Evolutionary conservation across 2,113 vertebrate species (phyloP), one percentile per base, ranked within the genome.

Genomic region (Herpetotheres cachinnans): DNA sequence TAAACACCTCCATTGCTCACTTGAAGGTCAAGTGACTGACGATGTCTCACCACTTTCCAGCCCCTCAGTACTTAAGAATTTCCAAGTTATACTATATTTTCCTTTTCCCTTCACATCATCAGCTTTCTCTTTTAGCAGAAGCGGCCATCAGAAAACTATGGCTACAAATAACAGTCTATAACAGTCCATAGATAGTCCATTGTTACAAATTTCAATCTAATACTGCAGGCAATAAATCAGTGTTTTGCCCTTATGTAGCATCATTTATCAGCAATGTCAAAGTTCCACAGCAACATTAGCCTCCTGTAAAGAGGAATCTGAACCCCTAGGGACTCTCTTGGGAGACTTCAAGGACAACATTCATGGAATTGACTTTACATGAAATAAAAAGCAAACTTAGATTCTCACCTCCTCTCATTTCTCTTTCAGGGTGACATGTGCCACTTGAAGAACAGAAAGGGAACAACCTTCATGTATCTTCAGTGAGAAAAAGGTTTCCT

Each of bases 1-100:
- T 95, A 91, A 95, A 93, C 80, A 93, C 89, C 30, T 93, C 82
- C 59, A 82, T 87, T 86, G 77, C 91, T 93, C 76, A 78, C 63
- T 95, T 95, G 94, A 97, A 97, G 93, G 96, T 94, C 90, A 94
- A 95, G 54, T 82, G 63, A 93, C 77, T 95, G 59, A 77, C 14
- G 2, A 71, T 15, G 40, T 81, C 81, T 96, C 86, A 95, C 63
- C 49, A 62, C 25, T 77, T 97, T 83, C 46, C 50, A 96, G 50
- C 26, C 55, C 25, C 59, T 63, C 47, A 54, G 22, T 91, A 89
- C 30, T 89, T 83, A 94, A 84, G 66, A 82, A 95, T 95, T 97
- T 97, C 69, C 66, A 96, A 56, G 49, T 80, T 86, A 40, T n/a
- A 49, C 95, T 93, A 63, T 63, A 13, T 89, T n/a, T 86, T 81